Evolutionary conservation across 1,140 invertebrate species (phyloP), one percentile per base, ranked within the genome.

Genomic region (Lordiphosa mommai): DNA sequence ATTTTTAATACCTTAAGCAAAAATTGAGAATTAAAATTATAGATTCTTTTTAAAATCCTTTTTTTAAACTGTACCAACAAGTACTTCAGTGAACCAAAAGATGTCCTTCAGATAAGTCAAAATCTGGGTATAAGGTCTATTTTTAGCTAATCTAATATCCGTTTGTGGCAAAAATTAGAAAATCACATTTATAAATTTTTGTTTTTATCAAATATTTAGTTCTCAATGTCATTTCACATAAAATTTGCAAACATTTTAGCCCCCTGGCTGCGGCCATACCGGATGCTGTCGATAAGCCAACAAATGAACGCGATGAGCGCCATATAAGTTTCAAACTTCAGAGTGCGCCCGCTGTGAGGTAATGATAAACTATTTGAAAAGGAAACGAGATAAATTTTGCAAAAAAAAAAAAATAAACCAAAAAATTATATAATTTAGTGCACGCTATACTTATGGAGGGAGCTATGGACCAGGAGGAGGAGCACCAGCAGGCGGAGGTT

Each of bases 221-320:
- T 38, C 32, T 14, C n/a, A 47, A 56, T 47, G 33, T 32, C 53
- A 36, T 10, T 51, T 27, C 6, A 27, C 9, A 10, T 27, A 34
- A 40, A 40, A 40, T 53, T 77, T 33, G 57, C 47, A 37, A 67
- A 37, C 12, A 29, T 43, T 53, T 66, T 56, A 80, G 76, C 56
- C 76, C 76, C 7, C 16, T 80, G 12, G 36, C 16, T 44, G 57
- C 59, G 20, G 51, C 50, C 43, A 47, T 20, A 32, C 71, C 66
- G 71, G 76, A 82, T 33, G 58, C 16, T 12, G 50, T 16, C 38
- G 77, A 84, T 76, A 82, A 84, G 14, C 60, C 76, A 46, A 65
- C 76, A 49, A 60, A 44, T 12, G 52, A 60, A 20, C 76, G 76
- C 29, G 34, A 50, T 30, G 66, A 67, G 16, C 76, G 76, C 36